Percentiles rank a stretch among this genome's conserved stretches.
Conservation (phyloP, 2,888 invertebrate species). For the Plebejus argus region DNA sequence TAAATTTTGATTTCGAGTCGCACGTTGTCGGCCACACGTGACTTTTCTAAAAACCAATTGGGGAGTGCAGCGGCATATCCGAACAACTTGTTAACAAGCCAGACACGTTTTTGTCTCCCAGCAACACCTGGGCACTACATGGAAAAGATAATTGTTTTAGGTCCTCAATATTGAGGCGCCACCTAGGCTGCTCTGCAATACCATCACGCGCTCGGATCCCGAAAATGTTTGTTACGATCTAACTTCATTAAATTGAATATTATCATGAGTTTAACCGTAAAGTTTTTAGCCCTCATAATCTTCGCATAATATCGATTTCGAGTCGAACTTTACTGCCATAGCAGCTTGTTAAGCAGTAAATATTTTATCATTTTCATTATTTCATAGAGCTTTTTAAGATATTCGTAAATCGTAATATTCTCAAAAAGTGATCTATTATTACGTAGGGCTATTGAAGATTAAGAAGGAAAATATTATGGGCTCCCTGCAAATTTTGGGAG, state of each 20-base stretch:
- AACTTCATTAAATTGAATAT: slow-evolving; percentile 1
- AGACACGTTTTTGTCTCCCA: slow-evolving; percentile 38
- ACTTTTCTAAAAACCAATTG: slow-evolving; percentile 17
- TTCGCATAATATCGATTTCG: slow-evolving; percentile 10
- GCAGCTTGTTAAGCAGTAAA: slow-evolving; percentile 2
- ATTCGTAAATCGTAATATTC: background rate
- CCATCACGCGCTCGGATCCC: background rate
- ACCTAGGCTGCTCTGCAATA: background rate
- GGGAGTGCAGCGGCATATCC: slow-evolving; percentile 32
- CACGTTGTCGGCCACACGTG: background rate
- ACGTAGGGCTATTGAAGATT: background rate
- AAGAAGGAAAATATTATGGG: background rate
- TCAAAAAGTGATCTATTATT: background rate
- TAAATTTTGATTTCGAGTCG: slow-evolving; percentile 4
- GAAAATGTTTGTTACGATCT: background rate
- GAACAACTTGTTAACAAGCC: slow-evolving; percentile 35
- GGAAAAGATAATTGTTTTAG: slow-evolving; percentile 24
- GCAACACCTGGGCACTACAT: slow-evolving; percentile 37
- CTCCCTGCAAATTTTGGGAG: background rate
- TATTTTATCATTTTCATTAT: background rate
- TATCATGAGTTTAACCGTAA: background rate
- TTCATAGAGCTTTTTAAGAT: background rate
- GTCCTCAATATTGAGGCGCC: slow-evolving; percentile 1
- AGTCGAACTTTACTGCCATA: background rate
- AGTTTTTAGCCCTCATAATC: background rate